A percentile compares a stretch with the other conserved stretches of the same genome.
Conservation (phyloP, 2,888 invertebrate species). For the Drosophila putrida region DNA sequence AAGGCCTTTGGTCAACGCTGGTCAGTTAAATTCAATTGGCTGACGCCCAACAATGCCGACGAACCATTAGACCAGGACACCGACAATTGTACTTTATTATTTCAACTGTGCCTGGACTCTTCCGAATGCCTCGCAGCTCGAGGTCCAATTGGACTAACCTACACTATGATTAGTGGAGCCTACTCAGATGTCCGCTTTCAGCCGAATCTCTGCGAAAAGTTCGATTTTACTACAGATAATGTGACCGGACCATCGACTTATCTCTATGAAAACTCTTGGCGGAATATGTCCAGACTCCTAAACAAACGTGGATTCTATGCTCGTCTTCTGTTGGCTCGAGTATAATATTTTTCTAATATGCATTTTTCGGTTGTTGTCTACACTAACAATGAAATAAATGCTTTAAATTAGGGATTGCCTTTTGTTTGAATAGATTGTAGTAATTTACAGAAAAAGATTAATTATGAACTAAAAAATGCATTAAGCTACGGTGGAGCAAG, state of each 20-base stretch:
- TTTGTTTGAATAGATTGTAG: too few species aligned
- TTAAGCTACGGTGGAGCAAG: too few species aligned
- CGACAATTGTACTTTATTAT: slow-evolving; percentile 6
- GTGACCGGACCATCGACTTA: slow-evolving; percentile 6
- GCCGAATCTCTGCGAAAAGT: slow-evolving; percentile 46
- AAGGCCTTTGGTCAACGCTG: slow-evolving; percentile 26
- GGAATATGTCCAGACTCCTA: slow-evolving; percentile 20
- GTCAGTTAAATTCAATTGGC: slow-evolving; percentile 38
- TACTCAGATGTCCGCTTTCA: slow-evolving; percentile 40
- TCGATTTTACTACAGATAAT: slow-evolving; percentile 18
- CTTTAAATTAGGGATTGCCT: background rate
- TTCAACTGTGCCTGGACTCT: slow-evolving; percentile 23
- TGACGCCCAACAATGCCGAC: background rate
- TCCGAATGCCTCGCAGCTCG: background rate
- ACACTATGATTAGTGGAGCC: slow-evolving; percentile 30
- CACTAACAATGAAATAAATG: background rate
- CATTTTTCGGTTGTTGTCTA: background rate
- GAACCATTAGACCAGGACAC: background rate
- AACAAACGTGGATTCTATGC: slow-evolving; percentile 38
- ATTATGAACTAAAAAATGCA: too few species aligned
- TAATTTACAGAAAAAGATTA: too few species aligned
- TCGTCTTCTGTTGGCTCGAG: slow-evolving; percentile 41
- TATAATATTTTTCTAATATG: background rate
- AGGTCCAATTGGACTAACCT: slow-evolving; percentile 21
- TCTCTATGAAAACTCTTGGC: slow-evolving; percentile 31